Base-by-base conservation (phyloP, 2,797 vertebrate genomes). In the Gadopsis bispinosus region DNA sequence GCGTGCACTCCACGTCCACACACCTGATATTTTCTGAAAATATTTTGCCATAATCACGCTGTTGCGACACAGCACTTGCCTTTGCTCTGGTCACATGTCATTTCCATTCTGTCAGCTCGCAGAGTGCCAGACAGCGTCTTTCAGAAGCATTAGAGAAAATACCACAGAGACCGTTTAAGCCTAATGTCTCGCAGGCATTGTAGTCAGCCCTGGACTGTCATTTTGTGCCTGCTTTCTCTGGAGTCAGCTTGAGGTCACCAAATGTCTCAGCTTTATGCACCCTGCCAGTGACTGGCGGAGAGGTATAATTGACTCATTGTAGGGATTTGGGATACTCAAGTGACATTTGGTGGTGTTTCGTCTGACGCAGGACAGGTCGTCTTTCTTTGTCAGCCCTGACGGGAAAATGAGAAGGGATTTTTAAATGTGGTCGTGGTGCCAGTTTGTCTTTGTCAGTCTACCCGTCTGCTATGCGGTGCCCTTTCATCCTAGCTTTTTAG, bases 301-400 rank as follows among this genome's bases (percentile, higher is more conserved):
- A 91, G 65, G 82, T 88, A 82, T 90, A 91, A 88, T 83, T 90
- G 93, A 91, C 88, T 92, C 89, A 88, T 88, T 90, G 90, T 75
- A 75, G 74, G 82, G 78, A 87, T 81, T 75, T 72, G 37, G 87
- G 79, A 89, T 82, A 69, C 83, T 86, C 47, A 5, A 71, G 71
- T 83, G 77, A 89, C 83, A 62, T 90, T 87, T 81, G 4, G 50
- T 78, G 55, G 80, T 76, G 72, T 83, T 89, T 83, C 66, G 73
- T 83, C 79, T 88, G 76, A 79, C 56, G 48, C 69, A 73, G 65
- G 73, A 80, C 55, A 53, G 81, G 71, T 83, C 69, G 77, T 80
- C 79, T 72, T 33, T 69, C 80, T 81, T 80, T 83, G 76, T 83
- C 13, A 48, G 64, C 51, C 43, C 69, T 85, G 79, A 79, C 2